Conservation (phyloP, 2,113 vertebrate genomes). For the Pygoscelis adeliae region DNA sequence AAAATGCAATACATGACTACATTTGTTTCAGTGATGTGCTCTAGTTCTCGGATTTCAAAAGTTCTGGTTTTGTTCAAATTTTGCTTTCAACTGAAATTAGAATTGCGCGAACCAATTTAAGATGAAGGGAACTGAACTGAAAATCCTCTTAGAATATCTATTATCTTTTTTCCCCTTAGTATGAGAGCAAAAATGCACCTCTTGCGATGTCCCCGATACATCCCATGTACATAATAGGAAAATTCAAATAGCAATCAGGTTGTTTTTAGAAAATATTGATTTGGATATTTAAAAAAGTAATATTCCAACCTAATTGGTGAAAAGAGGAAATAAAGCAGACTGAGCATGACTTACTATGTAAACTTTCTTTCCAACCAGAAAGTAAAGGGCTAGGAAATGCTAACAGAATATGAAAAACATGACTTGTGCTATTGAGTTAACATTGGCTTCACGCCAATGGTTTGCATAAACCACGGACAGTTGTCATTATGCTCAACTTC, state of each 20-base stretch:
- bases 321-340: background rate
- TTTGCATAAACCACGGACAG: background rate
- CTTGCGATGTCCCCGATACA: accelerated
- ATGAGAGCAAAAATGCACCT: background rate
- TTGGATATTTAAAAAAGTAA: background rate
- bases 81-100: background rate
- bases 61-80: background rate
- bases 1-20: background rate
- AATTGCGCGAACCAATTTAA: background rate
- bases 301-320: background rate
- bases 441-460: background rate
- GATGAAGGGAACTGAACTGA: background rate
- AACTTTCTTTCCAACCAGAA: background rate
- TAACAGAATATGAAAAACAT: slow-evolving; percentile 17
- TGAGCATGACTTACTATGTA: background rate
- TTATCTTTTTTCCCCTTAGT: background rate
- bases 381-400: background rate
- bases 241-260: background rate
- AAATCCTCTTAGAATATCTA: background rate
- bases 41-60: background rate
- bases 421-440: slow-evolving; percentile 2
- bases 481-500: slow-evolving; percentile 13
- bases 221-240: background rate
- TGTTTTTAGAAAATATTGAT: background rate
- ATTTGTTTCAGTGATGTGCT: background rate